Percentiles rank a stretch among this genome's conserved stretches.
These are phyloP conservation scores for Salvelinus alpinus DNA, from an alignment of 2,113 vertebrate species.

Conservation along the genomic window DNA sequence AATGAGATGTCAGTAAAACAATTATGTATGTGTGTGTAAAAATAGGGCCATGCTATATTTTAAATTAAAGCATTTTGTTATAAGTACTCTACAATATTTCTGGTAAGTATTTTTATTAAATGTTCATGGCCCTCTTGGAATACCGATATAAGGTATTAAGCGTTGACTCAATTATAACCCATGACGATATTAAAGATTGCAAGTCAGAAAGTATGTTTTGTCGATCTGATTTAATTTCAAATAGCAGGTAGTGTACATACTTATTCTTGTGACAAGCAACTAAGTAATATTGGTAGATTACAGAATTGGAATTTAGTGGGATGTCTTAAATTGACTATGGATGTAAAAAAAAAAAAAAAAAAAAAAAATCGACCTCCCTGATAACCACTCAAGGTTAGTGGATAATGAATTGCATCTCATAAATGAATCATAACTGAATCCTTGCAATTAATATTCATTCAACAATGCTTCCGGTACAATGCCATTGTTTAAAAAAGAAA, in stretches of 20 bases:
- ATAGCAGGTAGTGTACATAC: neutral
- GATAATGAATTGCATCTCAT: too few relatives aligned
- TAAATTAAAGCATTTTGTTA: conserved; percentile 10
- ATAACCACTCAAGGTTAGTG: neutral
- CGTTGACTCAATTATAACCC: conserved; percentile 56
- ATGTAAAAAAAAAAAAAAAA: too few relatives aligned
- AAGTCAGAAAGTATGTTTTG: conserved; percentile 20
- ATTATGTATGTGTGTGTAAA: conserved; percentile 57
- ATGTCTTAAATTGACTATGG: neutral
- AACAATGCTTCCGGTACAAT: too few relatives aligned
- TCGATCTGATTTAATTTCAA: conserved; percentile 1
- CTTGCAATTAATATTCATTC: too few relatives aligned
- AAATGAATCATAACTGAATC: too few relatives aligned
- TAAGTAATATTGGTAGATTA: neutral
- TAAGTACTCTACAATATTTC: conserved; percentile 67
- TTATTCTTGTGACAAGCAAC: too few relatives aligned
- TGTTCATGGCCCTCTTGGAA: conserved; percentile 43
- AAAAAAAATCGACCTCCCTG: too few relatives aligned
- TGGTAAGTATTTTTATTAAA: conserved; percentile 52
- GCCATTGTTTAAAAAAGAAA: too few relatives aligned
- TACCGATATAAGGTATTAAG: conserved; percentile 45
- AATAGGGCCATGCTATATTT: conserved; percentile 64
- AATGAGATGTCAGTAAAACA: conserved; percentile 67
- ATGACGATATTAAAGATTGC: conserved; percentile 27
- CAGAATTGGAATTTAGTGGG: neutral